phyloP scores from a whole-genome alignment of 2,113 vertebrate genomes.

The Tor tambroides region DNA sequence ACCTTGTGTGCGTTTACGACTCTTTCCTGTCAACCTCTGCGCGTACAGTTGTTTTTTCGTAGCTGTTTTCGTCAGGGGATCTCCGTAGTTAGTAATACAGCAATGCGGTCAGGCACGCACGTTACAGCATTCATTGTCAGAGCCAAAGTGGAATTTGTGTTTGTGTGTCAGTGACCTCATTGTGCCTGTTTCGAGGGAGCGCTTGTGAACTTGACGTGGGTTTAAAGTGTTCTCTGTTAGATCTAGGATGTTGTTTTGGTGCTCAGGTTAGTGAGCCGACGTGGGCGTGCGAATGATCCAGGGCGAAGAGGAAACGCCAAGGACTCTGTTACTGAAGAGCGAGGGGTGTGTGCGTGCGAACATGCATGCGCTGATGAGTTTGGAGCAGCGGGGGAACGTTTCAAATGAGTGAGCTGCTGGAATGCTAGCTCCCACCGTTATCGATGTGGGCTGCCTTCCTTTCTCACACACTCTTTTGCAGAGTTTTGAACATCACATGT shows the following conservation, averaged over 20 bases:
- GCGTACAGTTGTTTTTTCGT: background rate
- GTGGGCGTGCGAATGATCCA: background rate
- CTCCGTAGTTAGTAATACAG: slow-evolving; percentile 23
- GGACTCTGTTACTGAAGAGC: background rate
- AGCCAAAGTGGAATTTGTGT: slow-evolving; percentile 26
- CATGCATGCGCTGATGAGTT: slow-evolving; percentile 64
- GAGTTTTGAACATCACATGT: slow-evolving; percentile 11
- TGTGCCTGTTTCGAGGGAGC: background rate
- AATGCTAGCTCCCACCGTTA: slow-evolving; percentile 75
- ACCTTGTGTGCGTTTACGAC: background rate
- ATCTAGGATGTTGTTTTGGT: background rate
- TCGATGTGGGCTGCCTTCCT: slow-evolving; percentile 53
- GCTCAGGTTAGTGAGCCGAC: background rate
- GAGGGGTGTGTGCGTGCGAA: background rate
- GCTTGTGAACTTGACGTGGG: background rate
- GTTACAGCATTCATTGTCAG: background rate
- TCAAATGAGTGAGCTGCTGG: slow-evolving; percentile 67
- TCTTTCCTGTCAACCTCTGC: background rate
- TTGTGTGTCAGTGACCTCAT: slow-evolving; percentile 42
- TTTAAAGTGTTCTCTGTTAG: background rate
- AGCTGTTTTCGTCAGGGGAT: background rate
- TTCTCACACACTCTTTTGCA: background rate
- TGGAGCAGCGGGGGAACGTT: slow-evolving; percentile 70
- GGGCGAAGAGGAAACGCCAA: too few species aligned
- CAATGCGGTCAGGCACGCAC: background rate